phyloP scores from a whole-genome alignment of 2,113 vertebrate species.

The Indicator indicator region DNA sequence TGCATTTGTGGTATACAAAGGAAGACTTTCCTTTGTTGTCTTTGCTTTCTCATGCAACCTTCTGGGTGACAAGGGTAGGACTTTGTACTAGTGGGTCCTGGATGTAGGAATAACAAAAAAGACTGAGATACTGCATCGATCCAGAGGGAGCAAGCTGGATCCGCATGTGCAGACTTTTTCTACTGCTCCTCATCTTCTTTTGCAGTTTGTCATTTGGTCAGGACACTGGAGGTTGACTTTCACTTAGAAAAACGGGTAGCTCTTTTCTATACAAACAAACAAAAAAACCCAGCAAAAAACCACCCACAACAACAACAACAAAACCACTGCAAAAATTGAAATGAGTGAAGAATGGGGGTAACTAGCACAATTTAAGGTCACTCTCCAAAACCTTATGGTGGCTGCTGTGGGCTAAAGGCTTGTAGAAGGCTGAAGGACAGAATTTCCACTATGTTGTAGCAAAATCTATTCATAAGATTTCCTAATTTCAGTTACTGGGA shows the following conservation, averaged over 20 bases:
- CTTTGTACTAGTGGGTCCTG: background rate
- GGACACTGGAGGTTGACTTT: background rate
- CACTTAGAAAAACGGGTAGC: background rate
- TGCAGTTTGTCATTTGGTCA: background rate
- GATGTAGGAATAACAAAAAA: background rate
- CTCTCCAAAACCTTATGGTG: background rate
- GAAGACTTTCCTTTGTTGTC: background rate
- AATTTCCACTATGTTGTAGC: background rate
- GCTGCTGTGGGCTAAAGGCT: background rate
- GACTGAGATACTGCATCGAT: rapidly evolving
- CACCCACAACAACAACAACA: too few species aligned
- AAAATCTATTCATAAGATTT: background rate
- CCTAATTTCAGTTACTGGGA: background rate
- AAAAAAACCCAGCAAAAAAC: too few species aligned
- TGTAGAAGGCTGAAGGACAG: background rate
- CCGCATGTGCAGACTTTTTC: rapidly evolving
- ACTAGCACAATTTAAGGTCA: background rate
- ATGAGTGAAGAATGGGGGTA: background rate
- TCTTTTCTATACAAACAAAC: background rate
- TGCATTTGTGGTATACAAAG: background rate
- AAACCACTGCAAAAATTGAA: background rate
- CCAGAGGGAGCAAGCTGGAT: background rate
- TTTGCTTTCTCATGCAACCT: background rate
- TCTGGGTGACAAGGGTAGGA: background rate
- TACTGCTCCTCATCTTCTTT: background rate